Percentiles rank a stretch among this genome's conserved stretches.
phyloP scores from a whole-genome alignment of 2,113 vertebrate species.

The Thunnus maccoyii region DNA sequence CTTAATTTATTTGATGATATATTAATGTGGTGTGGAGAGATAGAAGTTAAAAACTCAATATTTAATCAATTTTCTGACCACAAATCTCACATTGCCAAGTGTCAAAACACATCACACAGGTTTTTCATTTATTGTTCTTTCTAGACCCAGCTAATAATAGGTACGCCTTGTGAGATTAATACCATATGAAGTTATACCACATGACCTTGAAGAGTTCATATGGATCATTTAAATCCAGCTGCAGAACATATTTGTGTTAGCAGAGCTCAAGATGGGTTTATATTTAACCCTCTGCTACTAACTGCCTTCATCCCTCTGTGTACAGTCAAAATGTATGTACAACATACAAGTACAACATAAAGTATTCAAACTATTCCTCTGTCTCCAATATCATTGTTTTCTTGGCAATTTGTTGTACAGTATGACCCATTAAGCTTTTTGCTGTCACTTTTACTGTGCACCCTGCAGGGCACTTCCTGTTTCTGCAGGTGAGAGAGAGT shows the following conservation, averaged over 20 bases:
- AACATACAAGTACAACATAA: neutral
- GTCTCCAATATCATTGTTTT: too few species aligned
- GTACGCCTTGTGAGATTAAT: neutral
- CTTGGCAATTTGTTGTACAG: too few species aligned
- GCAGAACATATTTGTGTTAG: neutral
- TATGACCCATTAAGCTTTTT: neutral
- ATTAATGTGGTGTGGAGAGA: neutral
- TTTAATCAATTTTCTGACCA: neutral
- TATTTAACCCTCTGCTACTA: neutral
- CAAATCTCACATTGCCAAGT: neutral
- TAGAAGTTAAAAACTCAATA: neutral
- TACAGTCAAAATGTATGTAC: neutral
- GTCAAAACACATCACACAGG: neutral
- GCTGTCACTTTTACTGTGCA: constrained; percentile 33
- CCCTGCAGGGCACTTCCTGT: constrained; percentile 88
- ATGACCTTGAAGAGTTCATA: constrained; percentile 7
- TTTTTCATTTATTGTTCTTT: constrained; percentile 9
- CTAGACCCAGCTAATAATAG: neutral
- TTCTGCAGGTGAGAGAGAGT: constrained; percentile 82
- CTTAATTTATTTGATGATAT: neutral
- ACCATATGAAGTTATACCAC: neutral
- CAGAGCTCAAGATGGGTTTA: neutral
- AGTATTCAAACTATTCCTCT: neutral
- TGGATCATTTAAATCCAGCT: constrained; percentile 18
- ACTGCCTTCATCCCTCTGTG: too few species aligned